A percentile compares a stretch with the other conserved stretches of the same genome.
Conservation (phyloP, 2,888 invertebrate species). For the Amorpha juglandis region DNA sequence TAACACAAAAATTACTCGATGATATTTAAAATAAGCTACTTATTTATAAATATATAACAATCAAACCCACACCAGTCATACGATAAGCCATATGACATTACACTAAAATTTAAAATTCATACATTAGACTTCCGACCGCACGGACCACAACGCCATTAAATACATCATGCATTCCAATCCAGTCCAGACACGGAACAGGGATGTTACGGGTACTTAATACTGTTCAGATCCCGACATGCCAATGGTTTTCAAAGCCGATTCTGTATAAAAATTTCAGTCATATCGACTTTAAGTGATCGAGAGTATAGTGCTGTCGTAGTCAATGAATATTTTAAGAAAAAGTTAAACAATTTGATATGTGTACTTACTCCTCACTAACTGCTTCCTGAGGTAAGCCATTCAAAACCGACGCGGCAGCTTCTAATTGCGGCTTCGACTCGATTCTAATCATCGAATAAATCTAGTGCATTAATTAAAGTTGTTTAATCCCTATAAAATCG, state of each 20-base stretch:
- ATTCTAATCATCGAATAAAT: conserved; percentile 6
- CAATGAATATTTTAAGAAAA: not conserved
- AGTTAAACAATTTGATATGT: not conserved
- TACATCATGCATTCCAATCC: conserved; percentile 7
- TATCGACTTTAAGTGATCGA: not conserved
- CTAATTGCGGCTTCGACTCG: conserved; percentile 13
- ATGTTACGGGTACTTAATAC: conserved; percentile 5
- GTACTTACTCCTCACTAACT: conserved; percentile 2
- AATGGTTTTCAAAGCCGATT: conserved; percentile 7
- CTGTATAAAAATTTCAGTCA: not conserved
- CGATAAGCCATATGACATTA: not conserved
- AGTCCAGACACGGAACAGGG: conserved; percentile 1
- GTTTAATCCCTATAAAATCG: not conserved
- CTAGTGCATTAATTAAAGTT: conserved; percentile 7
- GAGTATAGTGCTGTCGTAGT: not conserved
- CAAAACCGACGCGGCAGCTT: not conserved
- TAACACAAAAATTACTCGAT: too few relatives aligned
- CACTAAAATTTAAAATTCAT: not conserved
- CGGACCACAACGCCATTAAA: conserved; percentile 4
- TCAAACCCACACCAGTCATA: not conserved
- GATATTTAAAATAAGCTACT: too few relatives aligned
- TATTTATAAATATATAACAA: not conserved
- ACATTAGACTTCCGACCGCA: conserved; percentile 9
- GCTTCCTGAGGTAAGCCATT: not conserved
- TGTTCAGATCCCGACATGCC: conserved; percentile 3